Conservation (phyloP, 2,797 vertebrate species). For the Adelosebastes latens region DNA sequence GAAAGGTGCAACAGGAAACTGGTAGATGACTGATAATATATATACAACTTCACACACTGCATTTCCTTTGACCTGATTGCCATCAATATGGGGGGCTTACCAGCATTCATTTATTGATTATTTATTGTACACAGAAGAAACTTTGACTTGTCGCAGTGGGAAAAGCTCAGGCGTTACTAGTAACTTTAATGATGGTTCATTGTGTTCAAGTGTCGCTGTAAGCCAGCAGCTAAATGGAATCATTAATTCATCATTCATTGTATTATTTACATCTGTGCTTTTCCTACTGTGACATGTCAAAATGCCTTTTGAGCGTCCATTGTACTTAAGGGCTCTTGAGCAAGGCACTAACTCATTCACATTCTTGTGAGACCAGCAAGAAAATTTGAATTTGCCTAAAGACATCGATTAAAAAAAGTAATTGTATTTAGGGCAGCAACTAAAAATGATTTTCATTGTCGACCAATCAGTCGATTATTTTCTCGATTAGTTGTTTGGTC, state of each 20-base stretch:
- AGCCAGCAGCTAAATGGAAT: not conserved
- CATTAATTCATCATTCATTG: not conserved
- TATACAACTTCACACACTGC: not conserved
- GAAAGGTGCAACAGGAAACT: slow-evolving; percentile 52
- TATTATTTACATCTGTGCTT: not conserved
- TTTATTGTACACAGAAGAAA: too few relatives aligned
- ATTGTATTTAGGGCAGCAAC: not conserved
- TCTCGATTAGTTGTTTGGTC: too few relatives aligned
- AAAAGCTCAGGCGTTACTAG: not conserved
- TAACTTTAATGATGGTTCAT: too few relatives aligned
- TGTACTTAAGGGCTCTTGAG: not conserved
- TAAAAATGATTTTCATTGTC: too few relatives aligned
- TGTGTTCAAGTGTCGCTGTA: not conserved
- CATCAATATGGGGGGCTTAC: too few relatives aligned
- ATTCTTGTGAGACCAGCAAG: not conserved
- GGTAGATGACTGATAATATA: not conserved
- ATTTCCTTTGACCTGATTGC: not conserved
- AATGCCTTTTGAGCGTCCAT: not conserved
- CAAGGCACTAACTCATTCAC: not conserved
- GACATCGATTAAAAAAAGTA: not conserved
- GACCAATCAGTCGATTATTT: too few relatives aligned
- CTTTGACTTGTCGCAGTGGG: not conserved
- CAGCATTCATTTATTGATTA: not conserved
- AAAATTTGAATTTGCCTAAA: not conserved
- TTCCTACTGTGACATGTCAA: not conserved